Percentiles rank a stretch among this genome's conserved stretches.
Evolutionary conservation across 2,113 vertebrate species (phyloP).

Genomic region (Athene cunicularia): DNA sequence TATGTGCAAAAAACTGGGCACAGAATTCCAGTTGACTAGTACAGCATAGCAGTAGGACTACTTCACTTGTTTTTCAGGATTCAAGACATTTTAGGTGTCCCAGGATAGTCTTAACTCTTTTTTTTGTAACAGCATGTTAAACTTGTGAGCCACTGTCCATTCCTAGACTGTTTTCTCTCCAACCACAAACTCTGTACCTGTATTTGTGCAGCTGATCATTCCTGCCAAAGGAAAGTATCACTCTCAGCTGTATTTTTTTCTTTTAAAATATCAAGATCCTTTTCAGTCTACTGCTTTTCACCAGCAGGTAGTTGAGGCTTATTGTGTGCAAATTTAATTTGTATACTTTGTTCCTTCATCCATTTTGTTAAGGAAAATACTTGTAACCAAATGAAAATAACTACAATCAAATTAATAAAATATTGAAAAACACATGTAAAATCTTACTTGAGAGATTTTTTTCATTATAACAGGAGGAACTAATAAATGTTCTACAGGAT

Average conservation of each 20-base stretch:
- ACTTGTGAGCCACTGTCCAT: neutral
- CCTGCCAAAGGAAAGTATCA: neutral
- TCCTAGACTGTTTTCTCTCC: neutral
- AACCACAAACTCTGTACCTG: rapidly evolving
- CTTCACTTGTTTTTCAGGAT: neutral
- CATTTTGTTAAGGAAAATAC: neutral
- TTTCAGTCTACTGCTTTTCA: neutral
- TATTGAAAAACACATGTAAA: neutral
- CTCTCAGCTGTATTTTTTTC: neutral
- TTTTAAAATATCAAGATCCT: neutral
- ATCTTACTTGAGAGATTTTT: neutral
- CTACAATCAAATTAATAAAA: neutral
- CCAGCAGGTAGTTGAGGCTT: neutral
- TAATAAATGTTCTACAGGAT: neutral
- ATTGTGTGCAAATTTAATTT: neutral
- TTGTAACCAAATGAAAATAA: neutral
- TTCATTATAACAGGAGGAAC: neutral
- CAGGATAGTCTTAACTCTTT: neutral
- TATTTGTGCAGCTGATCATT: neutral
- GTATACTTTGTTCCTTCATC: neutral
- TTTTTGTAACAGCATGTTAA: neutral
- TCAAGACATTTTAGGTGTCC: neutral
- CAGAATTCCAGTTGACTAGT: neutral
- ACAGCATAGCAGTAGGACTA: neutral
- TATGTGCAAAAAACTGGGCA: neutral